Percentiles rank a stretch among this genome's conserved stretches.
Conservation (phyloP, 1,140 invertebrate genomes). For the Drosophila kepulauana region DNA sequence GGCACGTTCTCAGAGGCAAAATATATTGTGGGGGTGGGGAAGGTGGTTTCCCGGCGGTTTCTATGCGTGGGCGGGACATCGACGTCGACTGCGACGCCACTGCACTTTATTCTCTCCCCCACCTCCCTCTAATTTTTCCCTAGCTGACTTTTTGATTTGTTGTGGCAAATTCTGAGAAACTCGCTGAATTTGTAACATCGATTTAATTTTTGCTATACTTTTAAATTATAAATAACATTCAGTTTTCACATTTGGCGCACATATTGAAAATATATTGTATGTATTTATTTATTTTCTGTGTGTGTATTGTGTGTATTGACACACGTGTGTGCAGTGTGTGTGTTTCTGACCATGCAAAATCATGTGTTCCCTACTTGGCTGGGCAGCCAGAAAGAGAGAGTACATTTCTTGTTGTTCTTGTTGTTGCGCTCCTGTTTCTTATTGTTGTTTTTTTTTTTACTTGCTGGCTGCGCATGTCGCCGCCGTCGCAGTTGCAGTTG, state of each 20-base stretch:
- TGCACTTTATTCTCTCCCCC: conserved; percentile 38
- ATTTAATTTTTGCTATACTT: conserved; percentile 5
- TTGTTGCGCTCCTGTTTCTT: conserved; percentile 51
- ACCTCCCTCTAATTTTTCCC: not conserved
- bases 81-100: not conserved
- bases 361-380: conserved; percentile 71
- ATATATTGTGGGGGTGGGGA: conserved; percentile 1
- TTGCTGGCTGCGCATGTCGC: conserved; percentile 52
- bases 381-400: conserved; percentile 8
- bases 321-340: conserved; percentile 49
- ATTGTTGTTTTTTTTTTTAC: conserved; percentile 30
- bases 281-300: conserved; percentile 13
- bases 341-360: conserved; percentile 56
- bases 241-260: conserved; percentile 17
- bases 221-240: conserved; percentile 20
- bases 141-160: conserved; percentile 15
- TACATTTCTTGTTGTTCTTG: conserved; percentile 32
- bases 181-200: conserved; percentile 5
- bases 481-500: conserved; percentile 42
- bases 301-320: conserved; percentile 23
- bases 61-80: conserved; percentile 46
- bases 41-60: conserved; percentile 3
- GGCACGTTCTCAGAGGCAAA: conserved; percentile 48
- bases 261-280: not conserved
- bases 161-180: conserved; percentile 41